Percentiles rank a stretch among this genome's conserved stretches.
phyloP scores from a whole-genome alignment of 2,797 vertebrate species.

The Vultur gryphus region DNA sequence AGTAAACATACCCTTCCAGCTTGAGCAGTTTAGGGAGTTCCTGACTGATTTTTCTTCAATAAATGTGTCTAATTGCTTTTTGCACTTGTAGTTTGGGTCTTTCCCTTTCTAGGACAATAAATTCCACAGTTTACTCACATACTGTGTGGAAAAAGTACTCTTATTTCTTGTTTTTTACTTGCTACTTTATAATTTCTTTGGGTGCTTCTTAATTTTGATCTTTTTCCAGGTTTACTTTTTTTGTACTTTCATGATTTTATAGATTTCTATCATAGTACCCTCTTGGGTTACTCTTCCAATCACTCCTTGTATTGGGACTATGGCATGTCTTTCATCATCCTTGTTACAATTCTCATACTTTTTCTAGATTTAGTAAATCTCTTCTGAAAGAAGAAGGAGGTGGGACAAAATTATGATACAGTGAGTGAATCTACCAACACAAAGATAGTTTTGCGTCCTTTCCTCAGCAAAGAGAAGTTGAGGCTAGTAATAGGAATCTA shows the following conservation, averaged over 20 bases:
- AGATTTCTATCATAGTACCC: not conserved
- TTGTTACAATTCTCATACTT: not conserved
- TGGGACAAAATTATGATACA: not conserved
- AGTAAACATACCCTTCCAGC: not conserved
- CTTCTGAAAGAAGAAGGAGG: not conserved
- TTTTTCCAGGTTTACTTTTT: not conserved
- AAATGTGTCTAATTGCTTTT: not conserved
- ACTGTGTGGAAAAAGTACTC: not conserved
- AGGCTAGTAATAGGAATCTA: not conserved
- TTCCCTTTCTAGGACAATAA: not conserved
- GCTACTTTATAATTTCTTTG: not conserved
- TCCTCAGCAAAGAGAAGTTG: not conserved
- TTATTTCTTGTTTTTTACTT: not conserved
- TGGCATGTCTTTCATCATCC: not conserved
- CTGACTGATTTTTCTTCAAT: not conserved
- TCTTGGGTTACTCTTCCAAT: not conserved
- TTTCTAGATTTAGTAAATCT: not conserved
- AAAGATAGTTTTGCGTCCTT: not conserved
- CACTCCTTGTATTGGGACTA: not conserved
- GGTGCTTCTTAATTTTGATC: not conserved
- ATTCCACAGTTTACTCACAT: not conserved
- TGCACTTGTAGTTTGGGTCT: accelerated
- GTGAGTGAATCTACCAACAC: not conserved
- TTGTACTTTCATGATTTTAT: not conserved
- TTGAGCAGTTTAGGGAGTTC: not conserved